Evolutionary conservation across 2,888 invertebrate genomes (phyloP), one percentile per base, ranked within the genome.

Genomic region (Salticus scenicus): DNA sequence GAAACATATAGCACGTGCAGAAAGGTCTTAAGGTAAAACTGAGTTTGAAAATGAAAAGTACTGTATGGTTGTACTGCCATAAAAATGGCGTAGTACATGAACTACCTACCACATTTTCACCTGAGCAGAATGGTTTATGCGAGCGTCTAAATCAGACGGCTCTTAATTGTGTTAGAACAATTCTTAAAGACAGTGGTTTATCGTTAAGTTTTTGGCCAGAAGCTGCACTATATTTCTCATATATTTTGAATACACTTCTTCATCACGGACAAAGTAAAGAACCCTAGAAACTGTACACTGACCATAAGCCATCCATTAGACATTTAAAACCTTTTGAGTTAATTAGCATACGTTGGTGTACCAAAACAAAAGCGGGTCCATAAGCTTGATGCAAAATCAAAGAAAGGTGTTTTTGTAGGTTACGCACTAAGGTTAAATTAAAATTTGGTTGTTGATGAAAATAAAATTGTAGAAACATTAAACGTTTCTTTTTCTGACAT

Each of bases 161-260:
- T 17, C 8, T 67, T 4, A 47, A 76, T 30, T 5, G 20, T 30
- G 31, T 67, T 2, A 76, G 67, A 69, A 47, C n/a, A 10, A 51
- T 12, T n/a, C 67, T 5, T 17, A 27, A 1, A 69, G n/a, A n/a
- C n/a, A n/a, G n/a, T n/a, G n/a, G n/a, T n/a, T n/a, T n/a, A n/a
- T n/a, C n/a, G n/a, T n/a, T 67, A 14, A 30, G 27, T 10, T 76
- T 76, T 51, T 67, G 69, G 76, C 20, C 31, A 4, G 67, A 76
- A 69, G 67, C 67, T n/a, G 10, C 67, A 2, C 17, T 47, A 20
- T 76, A 24, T 14, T 33, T 30, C 12, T 47, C 47, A n/a, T 67
- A 51, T 51, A 8, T 31, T 20, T 67, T 42, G 66, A 47, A 47
- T 30, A 27, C 67, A 0, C 14, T 64, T 14, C 64, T 63, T 10